Conservation (phyloP, 2,113 vertebrate genomes). For the Lucifuga dentata region DNA sequence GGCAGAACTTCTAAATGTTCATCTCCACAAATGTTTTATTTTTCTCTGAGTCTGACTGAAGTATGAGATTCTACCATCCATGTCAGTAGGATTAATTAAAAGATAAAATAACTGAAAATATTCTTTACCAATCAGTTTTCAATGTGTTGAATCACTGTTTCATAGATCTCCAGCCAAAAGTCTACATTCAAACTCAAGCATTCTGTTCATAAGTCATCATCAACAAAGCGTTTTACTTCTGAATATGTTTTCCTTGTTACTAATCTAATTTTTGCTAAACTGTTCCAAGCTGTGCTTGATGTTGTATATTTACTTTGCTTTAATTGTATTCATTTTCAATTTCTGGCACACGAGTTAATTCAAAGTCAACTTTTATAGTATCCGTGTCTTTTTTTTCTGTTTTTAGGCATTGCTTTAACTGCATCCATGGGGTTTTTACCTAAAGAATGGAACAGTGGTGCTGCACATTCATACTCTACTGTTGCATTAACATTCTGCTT, state of each 20-base stretch:
- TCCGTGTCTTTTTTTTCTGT: background rate
- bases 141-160: background rate
- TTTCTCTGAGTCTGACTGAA: slow-evolving; percentile 4
- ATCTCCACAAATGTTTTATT: background rate
- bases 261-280: background rate
- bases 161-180: background rate
- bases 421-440: too few relatives aligned
- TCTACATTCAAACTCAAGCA: slow-evolving; percentile 24
- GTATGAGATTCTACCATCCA: background rate
- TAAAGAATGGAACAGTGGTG: too few relatives aligned
- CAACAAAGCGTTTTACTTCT: background rate
- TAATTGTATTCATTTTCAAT: slow-evolving; percentile 13
- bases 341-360: background rate
- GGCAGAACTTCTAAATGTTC: background rate
- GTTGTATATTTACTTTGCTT: slow-evolving; percentile 5
- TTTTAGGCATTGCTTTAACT: too few relatives aligned
- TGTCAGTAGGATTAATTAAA: slow-evolving; percentile 2
- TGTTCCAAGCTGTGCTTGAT: background rate
- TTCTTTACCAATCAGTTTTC: background rate
- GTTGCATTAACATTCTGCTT: too few relatives aligned
- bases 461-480: too few relatives aligned
- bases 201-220: slow-evolving; percentile 20
- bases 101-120: background rate
- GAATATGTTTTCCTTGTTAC: background rate
- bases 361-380: background rate